Conservation (phyloP, 2,888 invertebrate genomes). For the Noctua pronuba region DNA sequence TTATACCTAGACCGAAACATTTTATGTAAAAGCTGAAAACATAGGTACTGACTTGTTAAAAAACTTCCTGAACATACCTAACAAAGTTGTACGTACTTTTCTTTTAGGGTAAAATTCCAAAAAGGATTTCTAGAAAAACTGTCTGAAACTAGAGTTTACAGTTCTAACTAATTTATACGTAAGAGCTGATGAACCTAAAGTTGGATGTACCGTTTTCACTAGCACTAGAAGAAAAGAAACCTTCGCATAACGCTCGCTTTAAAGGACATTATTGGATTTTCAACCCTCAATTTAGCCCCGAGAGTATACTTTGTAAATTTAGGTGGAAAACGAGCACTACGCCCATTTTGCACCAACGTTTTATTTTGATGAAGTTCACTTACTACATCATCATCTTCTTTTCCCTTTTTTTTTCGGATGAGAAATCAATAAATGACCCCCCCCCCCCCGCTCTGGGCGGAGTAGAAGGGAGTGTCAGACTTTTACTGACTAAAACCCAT, state of each 20-base stretch:
- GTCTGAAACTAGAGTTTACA: not conserved
- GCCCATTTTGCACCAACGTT: too few relatives aligned
- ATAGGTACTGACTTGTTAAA: not conserved
- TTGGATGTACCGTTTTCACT: not conserved
- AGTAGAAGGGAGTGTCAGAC: too few relatives aligned
- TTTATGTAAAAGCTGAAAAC: not conserved
- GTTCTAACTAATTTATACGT: not conserved
- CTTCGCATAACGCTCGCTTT: too few relatives aligned
- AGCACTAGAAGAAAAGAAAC: not conserved
- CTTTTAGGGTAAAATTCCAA: not conserved
- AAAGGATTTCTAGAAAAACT: not conserved
- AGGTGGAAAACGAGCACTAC: too few relatives aligned
- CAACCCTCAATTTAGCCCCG: not conserved
- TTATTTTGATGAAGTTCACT: not conserved
- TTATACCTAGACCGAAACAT: not conserved
- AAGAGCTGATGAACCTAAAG: not conserved
- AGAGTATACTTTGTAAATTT: not conserved
- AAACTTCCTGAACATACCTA: not conserved
- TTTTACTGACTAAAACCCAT: too few relatives aligned
- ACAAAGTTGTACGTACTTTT: slow-evolving; percentile 4
- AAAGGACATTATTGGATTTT: not conserved
- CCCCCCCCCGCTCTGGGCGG: too few relatives aligned
- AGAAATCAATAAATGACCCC: too few relatives aligned
- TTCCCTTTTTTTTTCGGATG: too few relatives aligned
- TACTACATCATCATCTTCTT: not conserved